Percentiles rank a stretch among this genome's conserved stretches.
phyloP scores from a whole-genome alignment of 2,113 vertebrate species.

The Melanerpes formicivorus region DNA sequence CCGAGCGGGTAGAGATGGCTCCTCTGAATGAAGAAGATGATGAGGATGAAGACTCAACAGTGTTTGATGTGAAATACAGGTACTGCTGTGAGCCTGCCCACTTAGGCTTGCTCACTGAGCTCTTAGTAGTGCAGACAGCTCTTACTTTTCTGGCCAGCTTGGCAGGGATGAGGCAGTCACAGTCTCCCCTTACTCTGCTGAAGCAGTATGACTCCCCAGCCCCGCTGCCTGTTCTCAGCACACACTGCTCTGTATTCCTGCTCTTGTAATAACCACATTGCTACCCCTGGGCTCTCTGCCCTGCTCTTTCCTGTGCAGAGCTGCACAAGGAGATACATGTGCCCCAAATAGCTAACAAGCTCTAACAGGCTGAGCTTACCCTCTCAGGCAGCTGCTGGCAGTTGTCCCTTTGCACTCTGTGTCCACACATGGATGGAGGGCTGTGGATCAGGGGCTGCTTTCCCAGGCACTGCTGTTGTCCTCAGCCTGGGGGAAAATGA shows the following conservation, averaged over 20 bases:
- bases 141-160: not conserved
- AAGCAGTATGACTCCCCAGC: not conserved
- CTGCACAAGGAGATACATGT: not conserved
- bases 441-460: not conserved
- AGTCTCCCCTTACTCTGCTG: not conserved
- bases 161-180: not conserved
- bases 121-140: not conserved
- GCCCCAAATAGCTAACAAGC: not conserved
- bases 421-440: not conserved
- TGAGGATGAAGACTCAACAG: constrained; percentile 89
- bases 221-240: not conserved
- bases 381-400: not conserved
- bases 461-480: not conserved
- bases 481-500: not conserved
- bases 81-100: constrained; percentile 17
- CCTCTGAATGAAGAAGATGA: constrained; percentile 94
- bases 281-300: not conserved
- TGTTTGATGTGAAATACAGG: constrained; percentile 98
- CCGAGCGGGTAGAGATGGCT: constrained; percentile 94
- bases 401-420: not conserved
- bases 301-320: not conserved
- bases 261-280: not conserved
- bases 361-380: not conserved
- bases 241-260: not conserved
- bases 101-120: not conserved